Base-by-base conservation (phyloP, 2,888 invertebrate species). In the Drosophila macrothrix region DNA sequence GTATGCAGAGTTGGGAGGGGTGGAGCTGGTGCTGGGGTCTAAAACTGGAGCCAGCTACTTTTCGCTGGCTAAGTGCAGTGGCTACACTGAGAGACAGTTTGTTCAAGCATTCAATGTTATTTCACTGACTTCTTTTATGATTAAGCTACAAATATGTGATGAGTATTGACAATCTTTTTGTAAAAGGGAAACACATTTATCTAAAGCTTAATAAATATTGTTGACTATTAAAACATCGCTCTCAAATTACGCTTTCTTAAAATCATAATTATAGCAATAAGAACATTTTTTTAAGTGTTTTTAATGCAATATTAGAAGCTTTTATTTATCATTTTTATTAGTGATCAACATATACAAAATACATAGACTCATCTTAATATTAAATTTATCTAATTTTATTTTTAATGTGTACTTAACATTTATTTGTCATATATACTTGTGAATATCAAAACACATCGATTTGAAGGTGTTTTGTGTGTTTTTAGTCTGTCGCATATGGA, bases 51-150 rank as follows among this genome's bases (percentile, higher is more conserved):
- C 65, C 58, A 61, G 64, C 64, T 56, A 68, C 67, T 77, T 80
- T 80, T 39, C 49, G 62, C 58, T 64, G 49, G 61, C 79, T 81
- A 78, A 80, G 79, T 80, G 78, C 78, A 77, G 25, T 62, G 61
- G 16, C 33, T 69, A 39, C 78, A 81, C 78, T 55, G 66, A 55
- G 31, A 33, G 22, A 68, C 61, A 53, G 22, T 16, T 10, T 39
- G 10, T 14, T n/a, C 6, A 29, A 29, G 3, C 29, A 52, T n/a
- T 16, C 9, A 46, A 16, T 22, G 2, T 22, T 7, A 7, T 22
- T 46, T 22, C 0, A 46, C 4, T 9, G 14, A 22, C 4, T 46
- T 46, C 0, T 22, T 22, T 16, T 4, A 7, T 2, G 12, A 22
- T 46, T 22, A 14, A 7, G 14, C 22, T 46, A 14, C 22, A 22